phyloP scores from a whole-genome alignment of 2,797 vertebrate genomes.

The Malacoraja senta region DNA sequence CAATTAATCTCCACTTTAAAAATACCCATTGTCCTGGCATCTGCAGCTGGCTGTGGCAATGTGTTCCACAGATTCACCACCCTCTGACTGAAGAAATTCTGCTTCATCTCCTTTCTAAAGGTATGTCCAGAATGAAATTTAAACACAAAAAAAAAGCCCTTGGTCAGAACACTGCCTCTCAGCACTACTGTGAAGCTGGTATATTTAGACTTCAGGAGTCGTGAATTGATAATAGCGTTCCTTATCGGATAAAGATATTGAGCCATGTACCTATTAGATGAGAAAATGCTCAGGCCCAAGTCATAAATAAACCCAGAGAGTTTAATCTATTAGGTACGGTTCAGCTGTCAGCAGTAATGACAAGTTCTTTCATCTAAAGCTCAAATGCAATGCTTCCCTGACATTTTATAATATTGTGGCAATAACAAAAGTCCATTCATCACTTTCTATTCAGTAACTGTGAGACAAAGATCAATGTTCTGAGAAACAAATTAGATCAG shows the following conservation, averaged over 20 bases:
- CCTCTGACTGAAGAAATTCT: too few relatives aligned
- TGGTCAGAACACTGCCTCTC: not conserved
- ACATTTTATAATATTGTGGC: conserved; percentile 33
- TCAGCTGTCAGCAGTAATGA: conserved; percentile 16
- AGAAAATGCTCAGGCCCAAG: conserved; percentile 13
- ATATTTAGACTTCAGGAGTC: not conserved
- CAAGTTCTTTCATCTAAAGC: conserved; percentile 15
- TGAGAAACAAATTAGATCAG: not conserved
- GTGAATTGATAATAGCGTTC: not conserved
- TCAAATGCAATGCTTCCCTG: conserved; percentile 23
- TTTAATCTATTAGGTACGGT: conserved; percentile 34
- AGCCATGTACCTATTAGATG: not conserved
- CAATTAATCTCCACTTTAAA: too few relatives aligned
- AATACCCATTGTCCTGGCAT: too few relatives aligned
- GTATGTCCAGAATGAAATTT: not conserved
- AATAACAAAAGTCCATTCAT: conserved; percentile 24
- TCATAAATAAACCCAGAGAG: conserved; percentile 25
- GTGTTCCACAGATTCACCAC: too few relatives aligned
- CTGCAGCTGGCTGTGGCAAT: too few relatives aligned
- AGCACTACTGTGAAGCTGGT: not conserved
- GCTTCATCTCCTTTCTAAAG: not conserved
- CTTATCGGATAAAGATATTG: conserved; percentile 1
- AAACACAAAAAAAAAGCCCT: not conserved
- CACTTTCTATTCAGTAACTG: conserved; percentile 23
- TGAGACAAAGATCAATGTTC: conserved; percentile 18